These are phyloP conservation scores for Diorhabda sublineata DNA, from an alignment of 1,140 invertebrate species.

Conservation along the genomic window DNA sequence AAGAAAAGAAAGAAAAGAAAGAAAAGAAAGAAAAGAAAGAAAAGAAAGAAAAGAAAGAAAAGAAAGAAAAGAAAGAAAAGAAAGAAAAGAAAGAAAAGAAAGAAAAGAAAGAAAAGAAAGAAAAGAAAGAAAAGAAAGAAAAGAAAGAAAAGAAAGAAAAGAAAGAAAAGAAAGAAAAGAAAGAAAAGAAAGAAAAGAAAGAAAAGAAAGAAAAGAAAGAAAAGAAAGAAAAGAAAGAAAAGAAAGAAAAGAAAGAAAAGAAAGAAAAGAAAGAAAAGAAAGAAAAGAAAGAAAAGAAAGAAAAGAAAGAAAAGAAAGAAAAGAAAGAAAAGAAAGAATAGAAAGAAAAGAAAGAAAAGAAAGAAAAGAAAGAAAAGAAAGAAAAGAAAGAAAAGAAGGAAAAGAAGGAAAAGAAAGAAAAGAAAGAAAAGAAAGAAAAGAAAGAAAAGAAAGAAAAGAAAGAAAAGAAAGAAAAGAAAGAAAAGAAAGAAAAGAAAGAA, in stretches of 20 bases:
- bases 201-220: too few relatives aligned
- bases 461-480: too few relatives aligned
- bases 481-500: too few relatives aligned
- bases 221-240: neutral
- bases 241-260: neutral
- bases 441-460: neutral
- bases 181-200: too few relatives aligned
- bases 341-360: neutral
- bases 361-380: neutral
- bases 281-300: too few relatives aligned
- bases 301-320: too few relatives aligned
- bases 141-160: too few relatives aligned
- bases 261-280: neutral
- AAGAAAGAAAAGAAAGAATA: too few relatives aligned
- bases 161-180: too few relatives aligned
- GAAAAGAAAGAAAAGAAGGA: neutral
- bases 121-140: too few relatives aligned
- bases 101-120: too few relatives aligned
- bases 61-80: neutral
- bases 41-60: neutral
- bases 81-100: neutral
- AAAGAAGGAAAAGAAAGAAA: neutral
- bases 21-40: neutral
- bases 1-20: neutral
- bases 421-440: neutral